These are phyloP conservation scores for Crotalus adamanteus DNA, from an alignment of 2,797 vertebrate genomes.

Conservation along the genomic window DNA sequence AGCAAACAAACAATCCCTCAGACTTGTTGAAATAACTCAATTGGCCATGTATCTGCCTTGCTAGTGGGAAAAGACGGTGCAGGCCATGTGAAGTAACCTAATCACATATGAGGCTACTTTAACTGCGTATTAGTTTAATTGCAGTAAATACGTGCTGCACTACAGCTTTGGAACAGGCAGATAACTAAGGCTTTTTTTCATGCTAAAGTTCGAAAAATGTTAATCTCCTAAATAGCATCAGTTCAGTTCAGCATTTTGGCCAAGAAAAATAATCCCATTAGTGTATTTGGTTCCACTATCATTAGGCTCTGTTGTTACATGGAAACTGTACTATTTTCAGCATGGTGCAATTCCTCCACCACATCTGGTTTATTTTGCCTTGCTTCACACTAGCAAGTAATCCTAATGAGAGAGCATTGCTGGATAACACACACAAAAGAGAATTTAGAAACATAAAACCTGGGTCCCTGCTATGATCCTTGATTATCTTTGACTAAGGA, in stretches of 20 bases:
- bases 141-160: not conserved
- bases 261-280: not conserved
- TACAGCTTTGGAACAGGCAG: not conserved
- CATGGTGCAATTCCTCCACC: not conserved
- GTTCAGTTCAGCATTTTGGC: not conserved
- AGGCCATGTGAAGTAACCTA: not conserved
- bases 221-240: not conserved
- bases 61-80: not conserved
- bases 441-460: not conserved
- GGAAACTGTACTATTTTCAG: not conserved
- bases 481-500: not conserved
- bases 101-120: not conserved
- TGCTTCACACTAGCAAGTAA: not conserved
- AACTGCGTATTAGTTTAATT: not conserved
- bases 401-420: not conserved
- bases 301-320: not conserved
- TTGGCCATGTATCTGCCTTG: not conserved
- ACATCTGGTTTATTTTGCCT: not conserved
- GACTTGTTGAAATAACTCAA: constrained; percentile 4
- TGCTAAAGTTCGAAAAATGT: not conserved
- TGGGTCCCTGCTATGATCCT: not conserved
- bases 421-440: not conserved
- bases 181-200: not conserved
- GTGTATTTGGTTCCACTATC: not conserved
- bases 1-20: not conserved